phyloP scores from a whole-genome alignment of 1,140 invertebrate species.

The Wasmannia auropunctata region DNA sequence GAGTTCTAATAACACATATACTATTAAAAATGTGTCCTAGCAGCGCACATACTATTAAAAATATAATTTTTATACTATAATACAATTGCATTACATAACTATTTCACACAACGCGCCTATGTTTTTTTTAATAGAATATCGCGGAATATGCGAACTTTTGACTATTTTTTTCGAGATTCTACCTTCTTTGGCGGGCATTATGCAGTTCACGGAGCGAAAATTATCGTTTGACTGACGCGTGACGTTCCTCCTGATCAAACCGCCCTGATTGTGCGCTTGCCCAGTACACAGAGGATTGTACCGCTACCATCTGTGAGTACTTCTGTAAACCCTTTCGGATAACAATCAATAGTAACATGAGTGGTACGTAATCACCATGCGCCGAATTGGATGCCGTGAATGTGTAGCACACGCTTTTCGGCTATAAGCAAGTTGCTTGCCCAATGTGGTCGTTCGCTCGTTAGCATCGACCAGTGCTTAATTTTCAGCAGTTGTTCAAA shows the following conservation, averaged over 20 bases:
- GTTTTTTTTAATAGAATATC: neutral
- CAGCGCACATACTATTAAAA: neutral
- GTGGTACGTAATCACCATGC: neutral
- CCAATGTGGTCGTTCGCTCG: no score
- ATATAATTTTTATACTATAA: neutral
- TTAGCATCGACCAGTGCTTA: neutral
- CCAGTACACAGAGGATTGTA: neutral
- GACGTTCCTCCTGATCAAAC: neutral
- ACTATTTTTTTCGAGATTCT: neutral
- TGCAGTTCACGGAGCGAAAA: neutral
- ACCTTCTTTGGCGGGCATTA: constrained; percentile 12
- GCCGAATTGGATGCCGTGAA: neutral
- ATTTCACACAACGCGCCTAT: neutral
- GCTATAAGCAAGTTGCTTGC: constrained; percentile 12
- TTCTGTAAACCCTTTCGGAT: constrained; percentile 12
- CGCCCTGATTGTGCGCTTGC: constrained; percentile 16
- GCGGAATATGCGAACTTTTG: neutral
- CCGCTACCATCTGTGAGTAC: constrained; percentile 13
- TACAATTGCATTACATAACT: neutral
- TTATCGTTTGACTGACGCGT: constrained; percentile 18
- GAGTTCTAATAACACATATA: no score
- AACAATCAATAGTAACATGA: constrained; percentile 21
- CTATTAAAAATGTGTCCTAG: neutral
- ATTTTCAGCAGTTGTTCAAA: neutral
- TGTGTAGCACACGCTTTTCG: neutral